Evolutionary conservation across 2,888 invertebrate species (phyloP), one percentile per base, ranked within the genome.

Genomic region (Brachynemurus nebulosus): DNA sequence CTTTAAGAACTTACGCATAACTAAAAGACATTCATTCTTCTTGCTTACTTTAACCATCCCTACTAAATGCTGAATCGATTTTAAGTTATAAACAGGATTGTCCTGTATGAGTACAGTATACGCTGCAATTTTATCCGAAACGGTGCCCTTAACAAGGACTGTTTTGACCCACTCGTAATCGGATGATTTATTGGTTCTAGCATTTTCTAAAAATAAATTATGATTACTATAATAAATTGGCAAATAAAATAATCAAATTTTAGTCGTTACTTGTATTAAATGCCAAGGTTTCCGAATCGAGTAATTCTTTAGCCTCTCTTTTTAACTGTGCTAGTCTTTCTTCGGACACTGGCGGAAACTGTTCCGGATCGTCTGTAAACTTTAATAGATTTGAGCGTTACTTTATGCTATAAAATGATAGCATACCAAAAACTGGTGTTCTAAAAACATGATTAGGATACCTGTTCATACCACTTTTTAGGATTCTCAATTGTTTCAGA

Each of bases 101-200:
- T 89, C 82, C 70, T 90, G 82, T 48, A 91, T 76, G 18, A 82
- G 66, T 18, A 93, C 70, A 5, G 83, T 81, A 46, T 80, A 77
- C 0, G 91, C 91, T 2, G 92, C 90, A 46, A 90, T 75, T 67
- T 83, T 85, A 63, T 93, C 93, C 1, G 80, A 75, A 0, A 80
- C 72, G 1, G 91, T 90, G 50, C 93, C 93, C 52, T 80, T 81
- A 9, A 76, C 69, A 52, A 89, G 67, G 8, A 91, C 76, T 2
- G 81, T 83, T 53, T 77, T 74, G 49, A 88, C 76, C 89, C 89
- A 90, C 45, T 75, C 70, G 54, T 74, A 75, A 53, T 83, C 80
- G 0, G 78, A 74, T 21, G 72, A 70, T 3, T 68, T 65, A 53
- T 70, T 71, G 43, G 68, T 69, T 52, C 67, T 72, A 39, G 71